phyloP scores from a whole-genome alignment of 2,797 vertebrate species.

The Thamnophis elegans region DNA sequence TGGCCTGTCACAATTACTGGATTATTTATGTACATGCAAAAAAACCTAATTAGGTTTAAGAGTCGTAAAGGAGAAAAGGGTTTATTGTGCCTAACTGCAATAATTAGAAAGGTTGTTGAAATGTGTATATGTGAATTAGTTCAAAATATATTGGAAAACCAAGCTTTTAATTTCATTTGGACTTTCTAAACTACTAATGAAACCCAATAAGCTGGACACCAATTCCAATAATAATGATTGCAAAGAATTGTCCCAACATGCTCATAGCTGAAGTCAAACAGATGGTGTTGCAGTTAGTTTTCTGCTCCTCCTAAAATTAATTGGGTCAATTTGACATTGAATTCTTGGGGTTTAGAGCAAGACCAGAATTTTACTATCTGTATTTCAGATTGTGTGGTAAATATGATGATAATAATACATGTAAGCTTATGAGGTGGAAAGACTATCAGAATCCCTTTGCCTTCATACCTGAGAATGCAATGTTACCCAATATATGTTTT shows the following conservation, averaged over 20 bases:
- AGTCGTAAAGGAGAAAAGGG: background rate
- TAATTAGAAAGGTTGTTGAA: background rate
- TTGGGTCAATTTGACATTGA: background rate
- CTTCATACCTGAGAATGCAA: background rate
- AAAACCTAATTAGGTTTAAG: background rate
- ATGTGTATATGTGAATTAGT: background rate
- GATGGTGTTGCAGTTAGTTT: background rate
- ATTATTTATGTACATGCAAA: background rate
- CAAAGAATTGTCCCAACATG: background rate
- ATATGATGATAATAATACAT: background rate
- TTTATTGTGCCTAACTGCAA: background rate
- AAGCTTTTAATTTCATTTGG: background rate
- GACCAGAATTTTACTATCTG: background rate
- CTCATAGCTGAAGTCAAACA: background rate
- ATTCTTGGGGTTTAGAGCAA: background rate
- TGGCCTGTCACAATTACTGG: background rate
- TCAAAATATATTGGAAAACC: constrained; percentile 5
- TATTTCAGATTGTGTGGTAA: background rate
- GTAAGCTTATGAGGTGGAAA: background rate
- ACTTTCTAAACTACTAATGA: background rate
- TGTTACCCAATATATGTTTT: background rate
- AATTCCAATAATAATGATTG: background rate
- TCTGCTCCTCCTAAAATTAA: background rate
- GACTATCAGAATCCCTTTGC: background rate
- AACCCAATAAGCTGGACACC: background rate